A percentile compares a stretch with the other conserved stretches of the same genome.
Evolutionary conservation across 2,113 vertebrate genomes (phyloP).

Genomic region (Lagenorhynchus albirostris): DNA sequence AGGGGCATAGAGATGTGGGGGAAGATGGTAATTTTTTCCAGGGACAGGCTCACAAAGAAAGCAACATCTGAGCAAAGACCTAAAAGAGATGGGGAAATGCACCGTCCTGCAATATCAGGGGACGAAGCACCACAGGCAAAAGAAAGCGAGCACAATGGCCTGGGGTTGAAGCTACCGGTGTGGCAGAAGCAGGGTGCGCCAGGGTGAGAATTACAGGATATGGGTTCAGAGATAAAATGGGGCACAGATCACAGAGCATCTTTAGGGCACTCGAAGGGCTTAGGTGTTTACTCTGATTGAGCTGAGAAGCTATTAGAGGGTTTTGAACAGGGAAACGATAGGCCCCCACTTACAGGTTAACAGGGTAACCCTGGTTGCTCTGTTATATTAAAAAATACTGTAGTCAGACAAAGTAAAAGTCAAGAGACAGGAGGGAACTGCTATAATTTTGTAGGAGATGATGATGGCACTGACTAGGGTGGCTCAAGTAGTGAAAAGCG

Average conservation of each 20-base stretch:
- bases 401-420: neutral
- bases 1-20: neutral
- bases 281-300: neutral
- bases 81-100: neutral
- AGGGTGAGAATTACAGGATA: neutral
- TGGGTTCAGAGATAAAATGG: neutral
- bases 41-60: neutral
- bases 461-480: neutral
- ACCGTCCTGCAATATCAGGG: neutral
- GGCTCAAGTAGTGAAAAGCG: neutral
- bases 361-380: neutral
- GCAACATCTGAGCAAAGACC: neutral
- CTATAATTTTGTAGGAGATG: neutral
- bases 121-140: neutral
- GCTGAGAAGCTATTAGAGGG: neutral
- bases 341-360: neutral
- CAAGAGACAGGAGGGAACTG: neutral
- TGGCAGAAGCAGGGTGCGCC: neutral
- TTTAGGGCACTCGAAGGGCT: neutral
- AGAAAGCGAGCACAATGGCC: neutral
- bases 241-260: neutral
- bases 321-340: neutral
- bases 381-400: neutral
- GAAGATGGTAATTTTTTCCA: neutral
- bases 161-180: neutral